phyloP scores from a whole-genome alignment of 2,113 vertebrate genomes.

The Arizona elegans region DNA sequence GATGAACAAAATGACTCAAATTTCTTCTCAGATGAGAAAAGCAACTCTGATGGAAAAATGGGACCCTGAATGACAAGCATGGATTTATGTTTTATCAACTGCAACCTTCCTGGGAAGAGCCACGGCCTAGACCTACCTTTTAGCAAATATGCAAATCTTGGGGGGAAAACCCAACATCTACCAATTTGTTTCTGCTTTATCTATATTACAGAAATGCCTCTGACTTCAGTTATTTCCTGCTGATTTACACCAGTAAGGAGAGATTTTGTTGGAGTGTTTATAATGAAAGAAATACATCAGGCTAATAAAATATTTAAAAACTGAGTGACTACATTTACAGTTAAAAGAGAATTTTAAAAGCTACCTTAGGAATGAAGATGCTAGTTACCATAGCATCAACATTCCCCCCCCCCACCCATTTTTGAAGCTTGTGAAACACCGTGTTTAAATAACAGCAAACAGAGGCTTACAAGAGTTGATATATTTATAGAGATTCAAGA shows the following conservation, averaged over 20 bases:
- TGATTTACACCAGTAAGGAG: slow-evolving; percentile 19
- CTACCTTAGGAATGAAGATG: neutral
- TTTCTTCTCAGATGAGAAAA: neutral
- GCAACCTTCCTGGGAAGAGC: neutral
- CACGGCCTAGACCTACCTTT: neutral
- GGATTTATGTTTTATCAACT: neutral
- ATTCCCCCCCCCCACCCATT: neutral
- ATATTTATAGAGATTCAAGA: slow-evolving; percentile 39
- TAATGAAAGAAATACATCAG: slow-evolving; percentile 43
- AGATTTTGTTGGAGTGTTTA: slow-evolving; percentile 22
- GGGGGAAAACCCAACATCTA: neutral
- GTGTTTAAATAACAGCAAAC: neutral
- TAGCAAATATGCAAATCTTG: neutral
- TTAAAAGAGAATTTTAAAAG: slow-evolving; percentile 31
- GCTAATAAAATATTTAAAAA: slow-evolving; percentile 46
- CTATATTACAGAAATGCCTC: neutral
- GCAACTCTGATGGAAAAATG: neutral
- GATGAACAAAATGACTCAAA: neutral
- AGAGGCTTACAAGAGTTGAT: neutral
- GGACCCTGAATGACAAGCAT: neutral
- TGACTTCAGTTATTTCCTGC: slow-evolving; percentile 9
- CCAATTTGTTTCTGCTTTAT: neutral
- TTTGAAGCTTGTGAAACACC: neutral
- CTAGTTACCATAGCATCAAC: neutral
- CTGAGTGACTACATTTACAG: slow-evolving; percentile 41